Conservation (phyloP, 1,140 invertebrate species). For the Penaeus vannamei region DNA sequence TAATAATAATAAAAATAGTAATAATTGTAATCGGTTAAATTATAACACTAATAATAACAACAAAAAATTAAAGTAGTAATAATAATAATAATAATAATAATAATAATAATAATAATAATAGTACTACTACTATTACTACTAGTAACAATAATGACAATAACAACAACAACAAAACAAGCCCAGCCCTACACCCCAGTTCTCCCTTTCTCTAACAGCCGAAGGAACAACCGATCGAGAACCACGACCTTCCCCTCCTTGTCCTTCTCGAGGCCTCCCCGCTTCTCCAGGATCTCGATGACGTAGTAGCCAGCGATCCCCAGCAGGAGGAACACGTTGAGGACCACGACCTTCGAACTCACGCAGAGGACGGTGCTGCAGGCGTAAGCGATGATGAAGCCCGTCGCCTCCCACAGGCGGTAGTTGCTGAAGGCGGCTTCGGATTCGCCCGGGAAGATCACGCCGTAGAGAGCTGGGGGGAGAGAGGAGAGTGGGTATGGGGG, state of each 20-base stretch:
- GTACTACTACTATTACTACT: too few relatives aligned
- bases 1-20: too few relatives aligned
- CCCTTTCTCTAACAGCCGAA: neutral
- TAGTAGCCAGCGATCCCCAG: conserved; percentile 70
- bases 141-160: too few relatives aligned
- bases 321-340: conserved; percentile 67
- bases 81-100: too few relatives aligned
- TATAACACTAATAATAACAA: too few relatives aligned
- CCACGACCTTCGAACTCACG: conserved; percentile 69
- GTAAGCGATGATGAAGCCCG: conserved; percentile 93
- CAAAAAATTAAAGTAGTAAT: too few relatives aligned
- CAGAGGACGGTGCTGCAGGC: conserved; percentile 77
- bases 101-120: too few relatives aligned
- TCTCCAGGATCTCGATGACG: conserved; percentile 66
- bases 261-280: conserved; percentile 40
- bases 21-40: too few relatives aligned
- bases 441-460: conserved; percentile 63
- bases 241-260: conserved; percentile 35
- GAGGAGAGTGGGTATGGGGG: neutral
- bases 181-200: neutral
- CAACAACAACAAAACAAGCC: too few relatives aligned
- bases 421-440: conserved; percentile 95
- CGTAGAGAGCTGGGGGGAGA: conserved; percentile 50
- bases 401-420: conserved; percentile 94
- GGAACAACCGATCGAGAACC: conserved; percentile 31